Conservation (phyloP, 2,113 vertebrate species). For the Cepphus grylle region DNA sequence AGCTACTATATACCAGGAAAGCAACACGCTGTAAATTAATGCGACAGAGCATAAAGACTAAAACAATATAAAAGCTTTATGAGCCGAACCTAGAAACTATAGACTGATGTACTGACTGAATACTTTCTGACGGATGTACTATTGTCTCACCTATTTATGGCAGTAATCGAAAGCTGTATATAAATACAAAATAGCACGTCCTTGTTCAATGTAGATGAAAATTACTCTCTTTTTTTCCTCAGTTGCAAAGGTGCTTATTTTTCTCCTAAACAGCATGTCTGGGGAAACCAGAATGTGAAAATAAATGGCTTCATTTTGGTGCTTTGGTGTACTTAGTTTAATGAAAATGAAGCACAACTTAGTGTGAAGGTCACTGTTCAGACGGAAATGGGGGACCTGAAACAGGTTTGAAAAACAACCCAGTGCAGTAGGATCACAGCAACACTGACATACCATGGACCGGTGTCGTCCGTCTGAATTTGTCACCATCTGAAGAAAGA, state of each 20-base stretch:
- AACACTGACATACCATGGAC: background rate
- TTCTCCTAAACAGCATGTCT: background rate
- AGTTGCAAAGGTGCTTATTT: background rate
- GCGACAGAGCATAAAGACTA: background rate
- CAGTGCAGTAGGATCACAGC: background rate
- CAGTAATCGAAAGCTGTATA: background rate
- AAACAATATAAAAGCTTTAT: background rate
- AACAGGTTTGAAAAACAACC: background rate
- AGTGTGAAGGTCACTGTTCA: constrained; percentile 6
- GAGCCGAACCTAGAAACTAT: background rate
- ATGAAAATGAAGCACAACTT: background rate
- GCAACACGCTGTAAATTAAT: background rate
- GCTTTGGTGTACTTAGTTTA: background rate
- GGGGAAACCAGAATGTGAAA: background rate
- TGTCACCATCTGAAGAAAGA: background rate
- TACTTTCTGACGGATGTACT: background rate
- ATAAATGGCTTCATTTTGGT: constrained; percentile 15
- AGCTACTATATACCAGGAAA: background rate
- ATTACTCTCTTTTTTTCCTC: background rate
- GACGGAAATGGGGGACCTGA: background rate
- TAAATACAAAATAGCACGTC: background rate
- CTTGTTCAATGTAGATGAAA: background rate
- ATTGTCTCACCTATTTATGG: background rate
- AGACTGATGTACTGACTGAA: background rate
- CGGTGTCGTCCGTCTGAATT: background rate